phyloP scores from a whole-genome alignment of 2,888 invertebrate species.

The Hartigia nigra region DNA sequence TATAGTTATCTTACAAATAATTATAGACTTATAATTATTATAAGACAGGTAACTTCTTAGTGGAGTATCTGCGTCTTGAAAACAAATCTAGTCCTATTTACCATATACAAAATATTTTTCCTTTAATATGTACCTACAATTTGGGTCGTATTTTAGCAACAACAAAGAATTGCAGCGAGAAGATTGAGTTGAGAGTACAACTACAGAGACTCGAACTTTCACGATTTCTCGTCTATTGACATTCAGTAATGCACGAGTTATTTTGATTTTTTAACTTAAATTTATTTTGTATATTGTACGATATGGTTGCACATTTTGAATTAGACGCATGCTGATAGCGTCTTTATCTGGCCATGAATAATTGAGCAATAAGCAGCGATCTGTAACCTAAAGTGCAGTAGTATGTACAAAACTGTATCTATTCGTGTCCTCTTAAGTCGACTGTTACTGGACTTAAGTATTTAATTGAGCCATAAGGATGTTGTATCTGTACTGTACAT shows the following conservation, averaged over 20 bases:
- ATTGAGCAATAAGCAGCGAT: slow-evolving; percentile 23
- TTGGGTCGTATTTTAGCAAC: too few species aligned
- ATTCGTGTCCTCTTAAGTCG: slow-evolving; percentile 2
- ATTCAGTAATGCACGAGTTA: neutral
- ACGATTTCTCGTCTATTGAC: neutral
- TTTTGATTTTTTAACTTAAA: slow-evolving; percentile 28
- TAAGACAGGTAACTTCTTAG: too few species aligned
- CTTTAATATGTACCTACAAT: too few species aligned
- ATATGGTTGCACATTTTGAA: slow-evolving; percentile 15
- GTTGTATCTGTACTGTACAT: slow-evolving; percentile 15
- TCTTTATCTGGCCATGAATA: slow-evolving; percentile 22
- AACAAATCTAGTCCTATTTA: slow-evolving; percentile 46
- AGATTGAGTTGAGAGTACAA: neutral
- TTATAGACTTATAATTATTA: too few species aligned
- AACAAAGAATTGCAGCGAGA: too few species aligned
- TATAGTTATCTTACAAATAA: slow-evolving; percentile 47
- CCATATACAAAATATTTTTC: slow-evolving; percentile 34
- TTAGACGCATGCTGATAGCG: slow-evolving; percentile 19
- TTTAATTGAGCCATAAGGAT: slow-evolving; percentile 10
- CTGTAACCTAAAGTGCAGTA: slow-evolving; percentile 11
- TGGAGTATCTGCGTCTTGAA: slow-evolving; percentile 49
- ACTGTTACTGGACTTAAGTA: neutral
- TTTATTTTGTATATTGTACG: slow-evolving; percentile 24
- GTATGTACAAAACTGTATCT: slow-evolving; percentile 16
- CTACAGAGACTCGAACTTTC: neutral